Evolutionary conservation across 2,888 invertebrate genomes (phyloP), one percentile per base, ranked within the genome.

Genomic region (Chymomyza amoena): DNA sequence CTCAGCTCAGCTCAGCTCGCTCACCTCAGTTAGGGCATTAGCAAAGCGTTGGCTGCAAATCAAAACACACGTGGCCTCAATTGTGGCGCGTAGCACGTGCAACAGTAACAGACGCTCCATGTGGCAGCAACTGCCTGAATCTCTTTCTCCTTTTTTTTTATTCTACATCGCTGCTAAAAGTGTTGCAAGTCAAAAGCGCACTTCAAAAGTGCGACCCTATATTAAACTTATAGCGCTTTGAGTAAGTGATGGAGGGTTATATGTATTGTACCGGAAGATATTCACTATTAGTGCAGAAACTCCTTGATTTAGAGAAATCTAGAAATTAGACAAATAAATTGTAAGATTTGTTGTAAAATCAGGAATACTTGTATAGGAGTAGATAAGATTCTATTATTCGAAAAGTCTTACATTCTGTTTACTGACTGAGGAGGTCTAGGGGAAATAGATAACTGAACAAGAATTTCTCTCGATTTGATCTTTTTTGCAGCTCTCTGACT

Each of bases 51-150:
- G 76, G 89, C 88, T 90, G 88, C 90, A 90, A 92, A 91, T 91
- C 92, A 91, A 92, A 91, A 92, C 91, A 91, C 92, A 91, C 91
- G 91, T 91, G 92, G 89, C 90, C 84, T 86, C 90, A 91, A 91
- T 91, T 91, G 90, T 86, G 88, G 89, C 89, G 85, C 87, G 78
- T 78, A 88, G 85, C 84, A 85, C 84, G 84, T 85, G 84, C 84
- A 87, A 81, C 85, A 85, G 76, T 72, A 70, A 63, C 72, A 71
- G 20, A 32, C 32, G 32, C 32, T 32, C 32, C 32, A 32, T 32
- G 32, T 32, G 32, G 32, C 32, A 32, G 32, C 7, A 32, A 32
- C 45, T 51, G 45, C 56, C 57, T 56, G 51, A 39, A 60, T 15
- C 6, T 62, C 57, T 5, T 16, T 50, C 63, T 52, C 63, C 32